Base-by-base conservation (phyloP, 2,888 invertebrate genomes). In the Drosophila longiperda region DNA sequence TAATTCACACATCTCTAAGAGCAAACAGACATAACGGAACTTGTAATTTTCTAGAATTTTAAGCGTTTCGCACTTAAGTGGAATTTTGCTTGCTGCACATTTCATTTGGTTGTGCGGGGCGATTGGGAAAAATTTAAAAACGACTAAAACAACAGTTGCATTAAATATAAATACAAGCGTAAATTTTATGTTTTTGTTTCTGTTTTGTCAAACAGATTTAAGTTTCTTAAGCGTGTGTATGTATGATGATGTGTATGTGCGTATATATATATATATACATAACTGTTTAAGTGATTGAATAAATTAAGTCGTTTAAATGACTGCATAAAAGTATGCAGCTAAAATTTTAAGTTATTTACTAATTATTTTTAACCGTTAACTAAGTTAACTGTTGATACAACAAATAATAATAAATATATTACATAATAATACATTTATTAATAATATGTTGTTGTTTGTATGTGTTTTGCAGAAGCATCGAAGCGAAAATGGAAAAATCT, bases 401-500 rank as follows among this genome's bases (percentile, higher is more conserved):
- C 3, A n/a, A 32, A 1, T 11, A n/a, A 17, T n/a, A 17, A 50
- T 45, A 11, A 49, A 3, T 29, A 6, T 1, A 11, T n/a, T n/a
- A 23, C 29, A 29, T 29, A 29, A 6, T 6, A 45, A 23, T 23
- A 23, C 8, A 45, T 15, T 23, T 45, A 15, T 15, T 11, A 29
- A 9, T 17, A n/a, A n/a, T 26, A 26, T 11, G 7, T 40, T 12
- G 1, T 11, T 26, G 20, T 58, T n/a, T 52, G n/a, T 15, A 33
- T 34, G 5, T 15, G 2, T 34, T 80, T 81, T 26, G 12, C 76
- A 93, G 93, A 93, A 73, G 93, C 92, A 36, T 91, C 92, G 15
- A 92, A 93, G 70, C 73, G 92, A 75, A 93, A 93, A 92, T 93
- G 93, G 93, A 93, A 93, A 75, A 93, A 93, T 75, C 76, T 93